Base-by-base conservation (phyloP, 53 echinoderm and acorn worm genomes). In the Echinarachnius parma region DNA sequence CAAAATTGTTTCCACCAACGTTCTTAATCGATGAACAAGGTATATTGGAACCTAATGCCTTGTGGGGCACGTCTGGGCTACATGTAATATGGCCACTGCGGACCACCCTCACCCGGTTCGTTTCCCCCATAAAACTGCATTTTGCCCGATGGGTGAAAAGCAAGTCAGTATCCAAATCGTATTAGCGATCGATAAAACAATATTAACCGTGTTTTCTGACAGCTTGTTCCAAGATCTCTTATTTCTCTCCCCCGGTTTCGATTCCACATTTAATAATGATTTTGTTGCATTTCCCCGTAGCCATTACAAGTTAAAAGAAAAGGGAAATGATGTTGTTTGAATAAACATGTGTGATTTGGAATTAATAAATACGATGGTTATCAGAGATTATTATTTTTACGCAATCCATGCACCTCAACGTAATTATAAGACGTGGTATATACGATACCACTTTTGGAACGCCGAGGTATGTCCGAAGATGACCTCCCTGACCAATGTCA, bases 81-180 rank as follows among this genome's bases (percentile, higher is more conserved):
- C n/a, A n/a, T n/a, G n/a, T n/a, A n/a, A n/a, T n/a, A n/a, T n/a
- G n/a, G n/a, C n/a, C n/a, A n/a, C n/a, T n/a, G n/a, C n/a, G n/a
- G n/a, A n/a, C n/a, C n/a, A n/a, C 68, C 34, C 16, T 48, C 35
- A 14, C 18, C 26, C 50, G 52, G 31, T 68, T 68, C 14, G 27
- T 52, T 68, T 68, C 30, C 68, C 49, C 28, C 18, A 49, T 15
- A 44, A 37, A 65, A 34, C 50, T 52, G 48, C 42, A 32, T 68
- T 32, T 33, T 52, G 68, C 49, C 50, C 52, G 20, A 18, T 49
- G 49, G 68, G 52, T 33, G 68, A 68, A 68, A 68, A 49, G 52
- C 20, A 68, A 68, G 68, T 68, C 68, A 68, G 52, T 68, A 52
- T 68, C 68, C 68, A 68, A 68, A 68, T 68, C 68, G 36, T 52